Evolutionary conservation across 1,140 invertebrate species (phyloP).

Genomic region (Sinonovacula constricta): DNA sequence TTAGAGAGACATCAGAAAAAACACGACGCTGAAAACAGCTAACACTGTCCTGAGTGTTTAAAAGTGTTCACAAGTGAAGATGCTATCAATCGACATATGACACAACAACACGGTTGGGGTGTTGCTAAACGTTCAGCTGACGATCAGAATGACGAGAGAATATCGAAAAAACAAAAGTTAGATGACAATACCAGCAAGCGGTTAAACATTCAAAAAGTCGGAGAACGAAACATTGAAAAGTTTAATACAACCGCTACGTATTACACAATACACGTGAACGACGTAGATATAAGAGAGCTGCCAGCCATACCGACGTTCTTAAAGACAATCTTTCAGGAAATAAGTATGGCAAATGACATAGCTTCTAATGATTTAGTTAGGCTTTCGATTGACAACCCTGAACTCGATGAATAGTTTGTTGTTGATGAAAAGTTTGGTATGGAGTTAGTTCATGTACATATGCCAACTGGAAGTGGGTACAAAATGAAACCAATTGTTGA

Average conservation of each 20-base stretch:
- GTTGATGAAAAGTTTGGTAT: slow-evolving; percentile 26
- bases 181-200: not conserved
- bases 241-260: slow-evolving; percentile 17
- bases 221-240: slow-evolving; percentile 18
- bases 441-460: slow-evolving; percentile 16
- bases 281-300: slow-evolving; percentile 11
- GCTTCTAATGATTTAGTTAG: slow-evolving; percentile 14
- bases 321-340: slow-evolving; percentile 5
- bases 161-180: not conserved
- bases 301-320: slow-evolving; percentile 7
- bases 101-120: slow-evolving; percentile 7
- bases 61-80: slow-evolving; percentile 14
- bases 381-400: slow-evolving; percentile 7
- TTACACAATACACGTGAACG: slow-evolving; percentile 15
- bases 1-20: slow-evolving; percentile 11
- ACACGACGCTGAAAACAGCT: slow-evolving; percentile 11
- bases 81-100: slow-evolving; percentile 1
- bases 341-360: slow-evolving; percentile 3
- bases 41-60: slow-evolving; percentile 23
- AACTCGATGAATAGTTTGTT: slow-evolving; percentile 33
- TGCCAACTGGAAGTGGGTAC: slow-evolving; percentile 6
- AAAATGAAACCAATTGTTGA: slow-evolving; percentile 10
- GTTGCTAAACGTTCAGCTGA: not conserved
- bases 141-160: not conserved
- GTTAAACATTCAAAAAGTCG: not conserved